Percentiles rank a stretch among this genome's conserved stretches.
Evolutionary conservation across 2,113 vertebrate genomes (phyloP).

Genomic region (Rissa tridactyla): DNA sequence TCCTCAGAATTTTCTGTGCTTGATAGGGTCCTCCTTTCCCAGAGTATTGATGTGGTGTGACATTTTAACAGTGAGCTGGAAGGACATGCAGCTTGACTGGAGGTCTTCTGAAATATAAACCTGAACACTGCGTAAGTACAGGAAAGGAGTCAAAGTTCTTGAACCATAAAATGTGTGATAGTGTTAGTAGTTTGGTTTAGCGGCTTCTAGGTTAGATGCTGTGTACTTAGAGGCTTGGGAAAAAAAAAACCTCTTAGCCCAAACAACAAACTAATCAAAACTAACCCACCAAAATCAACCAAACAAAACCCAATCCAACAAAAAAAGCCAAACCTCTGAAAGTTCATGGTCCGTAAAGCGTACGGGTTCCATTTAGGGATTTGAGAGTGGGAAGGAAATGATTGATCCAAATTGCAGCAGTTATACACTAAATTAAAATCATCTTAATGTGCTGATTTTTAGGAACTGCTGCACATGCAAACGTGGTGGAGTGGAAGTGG

Average conservation of each 20-base stretch:
- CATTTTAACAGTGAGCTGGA: not conserved
- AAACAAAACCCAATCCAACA: not conserved
- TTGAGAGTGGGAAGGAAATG: not conserved
- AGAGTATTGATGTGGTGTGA: not conserved
- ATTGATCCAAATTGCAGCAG: not conserved
- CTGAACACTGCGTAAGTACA: not conserved
- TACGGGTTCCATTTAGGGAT: not conserved
- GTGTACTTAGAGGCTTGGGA: not conserved
- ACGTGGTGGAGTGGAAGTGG: not conserved
- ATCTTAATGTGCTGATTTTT: not conserved
- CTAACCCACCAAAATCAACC: not conserved
- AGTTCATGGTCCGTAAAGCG: not conserved
- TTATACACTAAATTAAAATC: not conserved
- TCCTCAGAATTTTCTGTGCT: not conserved
- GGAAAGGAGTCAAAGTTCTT: not conserved
- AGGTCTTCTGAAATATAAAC: not conserved
- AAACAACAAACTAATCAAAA: not conserved
- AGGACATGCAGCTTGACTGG: not conserved
- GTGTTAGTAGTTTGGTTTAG: accelerated
- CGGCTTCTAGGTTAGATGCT: not conserved
- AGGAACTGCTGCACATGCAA: not conserved
- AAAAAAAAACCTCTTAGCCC: too few species aligned
- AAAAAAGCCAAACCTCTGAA: not conserved
- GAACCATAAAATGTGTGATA: not conserved
- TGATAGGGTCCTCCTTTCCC: not conserved